Evolutionary conservation across 2,113 vertebrate genomes (phyloP), one percentile per base, ranked within the genome.

Genomic region (Mola mola): DNA sequence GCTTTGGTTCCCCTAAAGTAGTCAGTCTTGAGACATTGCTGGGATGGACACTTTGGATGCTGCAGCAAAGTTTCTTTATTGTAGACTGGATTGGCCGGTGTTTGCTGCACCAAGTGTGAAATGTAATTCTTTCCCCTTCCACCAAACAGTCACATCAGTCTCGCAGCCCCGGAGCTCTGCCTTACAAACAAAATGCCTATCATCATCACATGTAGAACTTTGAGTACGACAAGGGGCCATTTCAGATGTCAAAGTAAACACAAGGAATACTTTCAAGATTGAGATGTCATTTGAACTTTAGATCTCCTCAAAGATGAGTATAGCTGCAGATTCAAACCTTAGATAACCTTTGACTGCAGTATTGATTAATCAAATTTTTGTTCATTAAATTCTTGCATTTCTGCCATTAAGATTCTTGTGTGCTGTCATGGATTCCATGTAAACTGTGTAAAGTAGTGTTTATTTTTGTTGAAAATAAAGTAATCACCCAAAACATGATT

Each of bases 121-220:
- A 59, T 36, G 31, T 41, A 53, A 21, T 22, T 44, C 25, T 46
- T 22, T 28, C 37, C 16, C 33, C 20, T 34, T 24, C 26, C 1
- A 0, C 43, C 65, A 43, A 34, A 67, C 33, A 29, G 5, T 22
- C 52, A 17, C 52, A 53, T 73, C 53, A 44, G 37, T 26, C 52
- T 48, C 0, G 19, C 61, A 15, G 33, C 16, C 37, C 49, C 25
- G n/a, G 8, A 53, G 13, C 38, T 43, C 22, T 31, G 36, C 0
- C 1, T 12, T 13, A 19, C 36, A 57, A 79, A 81, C 69, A 75
- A 70, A 70, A 56, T 36, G 20, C 31, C 58, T 59, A 41, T 66
- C 53, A 67, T 63, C 28, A 33, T 72, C 55, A 38, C 46, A 42
- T 16, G n/a, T 31, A 63, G 42, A 1, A n/a, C 13, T 24, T 26